A percentile compares a stretch with the other conserved stretches of the same genome.
phyloP scores from a whole-genome alignment of 2,888 invertebrate genomes.

The Drosophila infuscata region DNA sequence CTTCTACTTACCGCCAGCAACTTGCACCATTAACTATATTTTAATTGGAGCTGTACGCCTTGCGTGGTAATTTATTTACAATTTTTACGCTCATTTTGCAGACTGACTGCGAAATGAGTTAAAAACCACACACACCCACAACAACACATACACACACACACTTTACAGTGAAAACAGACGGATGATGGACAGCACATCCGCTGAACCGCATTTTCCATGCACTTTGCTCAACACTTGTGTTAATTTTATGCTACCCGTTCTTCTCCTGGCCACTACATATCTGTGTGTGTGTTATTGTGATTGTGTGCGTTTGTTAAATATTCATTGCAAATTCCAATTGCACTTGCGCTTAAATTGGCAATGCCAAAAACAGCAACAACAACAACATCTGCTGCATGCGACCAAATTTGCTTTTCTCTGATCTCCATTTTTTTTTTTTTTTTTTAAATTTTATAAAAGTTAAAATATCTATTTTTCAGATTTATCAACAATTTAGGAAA shows the following conservation, averaged over 20 bases:
- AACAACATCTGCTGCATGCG: conserved; percentile 25
- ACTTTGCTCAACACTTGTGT: conserved; percentile 81
- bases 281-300: neutral
- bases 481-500: neutral
- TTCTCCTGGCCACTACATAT: conserved; percentile 6
- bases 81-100: conserved; percentile 66
- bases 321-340: conserved; percentile 77
- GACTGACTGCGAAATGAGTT: conserved; percentile 52
- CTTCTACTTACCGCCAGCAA: conserved; percentile 58
- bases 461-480: no score
- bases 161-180: conserved; percentile 28
- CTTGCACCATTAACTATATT: conserved; percentile 68
- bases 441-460: neutral
- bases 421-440: neutral
- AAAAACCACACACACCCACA: conserved; percentile 27
- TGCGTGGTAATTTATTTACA: conserved; percentile 64
- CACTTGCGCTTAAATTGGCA: conserved; percentile 76
- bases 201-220: conserved; percentile 72
- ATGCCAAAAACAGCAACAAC: conserved; percentile 59
- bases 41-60: conserved; percentile 54
- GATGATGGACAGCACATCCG: conserved; percentile 47
- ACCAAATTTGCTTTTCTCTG: conserved; percentile 44
- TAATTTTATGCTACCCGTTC: conserved; percentile 69
- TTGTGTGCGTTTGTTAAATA: conserved; percentile 65
- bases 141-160: conserved; percentile 13